Conservation (phyloP, 2,888 invertebrate genomes). For the Nomada hirtipes region DNA sequence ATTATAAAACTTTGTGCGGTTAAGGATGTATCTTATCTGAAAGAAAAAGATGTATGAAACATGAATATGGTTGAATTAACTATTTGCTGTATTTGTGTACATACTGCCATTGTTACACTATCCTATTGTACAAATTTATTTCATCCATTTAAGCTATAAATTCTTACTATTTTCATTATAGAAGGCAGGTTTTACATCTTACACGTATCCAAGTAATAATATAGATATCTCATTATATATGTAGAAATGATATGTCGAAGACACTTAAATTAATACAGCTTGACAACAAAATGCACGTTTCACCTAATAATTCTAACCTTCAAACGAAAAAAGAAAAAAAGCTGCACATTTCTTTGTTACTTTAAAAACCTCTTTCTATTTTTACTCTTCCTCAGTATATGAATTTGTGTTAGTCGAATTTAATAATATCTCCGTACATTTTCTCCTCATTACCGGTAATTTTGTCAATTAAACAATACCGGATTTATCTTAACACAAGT, state of each 20-base stretch:
- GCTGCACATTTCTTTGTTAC: conserved; percentile 19
- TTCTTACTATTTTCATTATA: background rate
- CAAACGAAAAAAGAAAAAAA: conserved; percentile 12
- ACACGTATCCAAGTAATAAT: background rate
- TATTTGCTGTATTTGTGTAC: conserved; percentile 2
- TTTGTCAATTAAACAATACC: conserved; percentile 34
- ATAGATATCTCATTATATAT: conserved; percentile 5
- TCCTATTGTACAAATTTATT: background rate
- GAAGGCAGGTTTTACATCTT: background rate
- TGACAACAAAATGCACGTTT: conserved; percentile 19
- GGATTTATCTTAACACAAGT: conserved; percentile 17
- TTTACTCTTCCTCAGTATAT: conserved; percentile 7
- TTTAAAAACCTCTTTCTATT: conserved; percentile 13
- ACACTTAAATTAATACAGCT: conserved; percentile 5
- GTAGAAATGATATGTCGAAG: conserved; percentile 13
- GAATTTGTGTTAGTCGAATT: conserved; percentile 26
- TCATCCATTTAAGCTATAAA: conserved; percentile 5
- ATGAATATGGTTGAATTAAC: conserved; percentile 29
- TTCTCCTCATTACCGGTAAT: conserved; percentile 44
- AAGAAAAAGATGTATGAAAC: conserved; percentile 51
- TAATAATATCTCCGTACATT: conserved; percentile 57
- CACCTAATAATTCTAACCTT: conserved; percentile 43
- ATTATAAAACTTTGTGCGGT: conserved; percentile 57
- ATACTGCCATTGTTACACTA: conserved; percentile 3
- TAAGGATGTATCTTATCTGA: conserved; percentile 66